Evolutionary conservation across 2,113 vertebrate species (phyloP).

Genomic region (Solenodon paradoxus): DNA sequence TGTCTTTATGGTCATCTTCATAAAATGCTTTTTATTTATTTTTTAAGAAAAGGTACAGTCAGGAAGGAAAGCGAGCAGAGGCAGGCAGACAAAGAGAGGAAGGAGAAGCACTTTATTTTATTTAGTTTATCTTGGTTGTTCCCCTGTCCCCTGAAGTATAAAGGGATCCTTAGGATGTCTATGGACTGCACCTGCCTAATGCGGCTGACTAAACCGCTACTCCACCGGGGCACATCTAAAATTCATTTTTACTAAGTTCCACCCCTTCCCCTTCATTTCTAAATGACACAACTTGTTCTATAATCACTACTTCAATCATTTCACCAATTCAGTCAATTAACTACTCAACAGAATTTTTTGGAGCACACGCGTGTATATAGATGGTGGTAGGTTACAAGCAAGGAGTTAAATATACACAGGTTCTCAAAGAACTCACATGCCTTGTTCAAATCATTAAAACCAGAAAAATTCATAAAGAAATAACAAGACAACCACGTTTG

Average conservation of each 20-base stretch:
- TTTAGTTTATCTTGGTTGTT: too few relatives aligned
- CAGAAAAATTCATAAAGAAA: not conserved
- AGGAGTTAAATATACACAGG: too few relatives aligned
- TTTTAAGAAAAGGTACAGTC: too few relatives aligned
- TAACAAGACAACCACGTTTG: not conserved
- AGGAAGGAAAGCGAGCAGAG: too few relatives aligned
- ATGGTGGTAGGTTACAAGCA: too few relatives aligned
- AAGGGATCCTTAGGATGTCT: too few relatives aligned
- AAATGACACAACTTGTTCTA: not conserved
- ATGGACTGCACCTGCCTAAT: too few relatives aligned
- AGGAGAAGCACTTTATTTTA: too few relatives aligned
- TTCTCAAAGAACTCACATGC: not conserved
- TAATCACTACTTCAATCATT: not conserved
- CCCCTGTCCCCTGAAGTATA: too few relatives aligned
- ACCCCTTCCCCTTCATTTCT: not conserved
- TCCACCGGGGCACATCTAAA: too few relatives aligned
- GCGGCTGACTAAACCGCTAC: too few relatives aligned
- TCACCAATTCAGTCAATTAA: not conserved
- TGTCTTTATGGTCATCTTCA: not conserved
- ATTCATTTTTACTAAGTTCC: not conserved
- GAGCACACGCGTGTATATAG: not conserved
- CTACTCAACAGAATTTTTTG: not conserved
- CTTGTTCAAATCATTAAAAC: not conserved
- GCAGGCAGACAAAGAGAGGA: too few relatives aligned
- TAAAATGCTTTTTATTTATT: not conserved